These are phyloP conservation scores for Catocala sponsa DNA, from an alignment of 2,888 invertebrate species.

Conservation along the genomic window DNA sequence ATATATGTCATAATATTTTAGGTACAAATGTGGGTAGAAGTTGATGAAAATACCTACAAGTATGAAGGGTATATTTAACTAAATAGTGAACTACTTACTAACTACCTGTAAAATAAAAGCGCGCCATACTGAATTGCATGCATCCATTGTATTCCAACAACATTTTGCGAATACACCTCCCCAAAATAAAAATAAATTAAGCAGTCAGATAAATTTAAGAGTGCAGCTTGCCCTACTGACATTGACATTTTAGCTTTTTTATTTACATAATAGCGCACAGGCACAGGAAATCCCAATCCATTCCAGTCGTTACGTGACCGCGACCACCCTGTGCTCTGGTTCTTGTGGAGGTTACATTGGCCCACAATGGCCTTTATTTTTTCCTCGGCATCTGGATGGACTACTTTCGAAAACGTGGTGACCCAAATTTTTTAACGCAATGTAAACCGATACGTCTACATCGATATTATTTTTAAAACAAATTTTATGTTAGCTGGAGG, in stretches of 20 bases:
- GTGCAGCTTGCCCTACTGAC: conserved; percentile 16
- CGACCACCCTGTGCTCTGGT: conserved; percentile 14
- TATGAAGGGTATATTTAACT: too few relatives aligned
- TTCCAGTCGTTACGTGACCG: conserved; percentile 37
- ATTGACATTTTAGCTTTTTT: conserved; percentile 15
- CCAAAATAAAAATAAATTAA: too few relatives aligned
- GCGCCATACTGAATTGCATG: too few relatives aligned
- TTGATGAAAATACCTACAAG: too few relatives aligned
- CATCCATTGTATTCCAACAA: too few relatives aligned
- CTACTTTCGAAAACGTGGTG: conserved; percentile 80
- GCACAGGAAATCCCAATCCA: conserved; percentile 25
- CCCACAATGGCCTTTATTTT: conserved; percentile 72
- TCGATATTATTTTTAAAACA: conserved; percentile 33
- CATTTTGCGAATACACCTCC: too few relatives aligned
- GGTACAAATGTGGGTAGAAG: too few relatives aligned
- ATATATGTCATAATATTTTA: too few relatives aligned
- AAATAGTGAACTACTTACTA: too few relatives aligned
- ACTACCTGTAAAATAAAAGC: too few relatives aligned
- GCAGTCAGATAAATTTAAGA: too few relatives aligned
- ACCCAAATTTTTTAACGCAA: conserved; percentile 66
- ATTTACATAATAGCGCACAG: conserved; percentile 5
- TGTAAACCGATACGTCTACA: conserved; percentile 54
- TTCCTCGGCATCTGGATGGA: conserved; percentile 76
- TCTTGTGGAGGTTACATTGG: conserved; percentile 36
- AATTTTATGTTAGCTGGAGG: conserved; percentile 25